Percentiles rank a stretch among this genome's conserved stretches.
These are phyloP conservation scores for Ptilorrhoa leucosticta DNA, from an alignment of 2,113 vertebrate genomes.

Conservation along the genomic window DNA sequence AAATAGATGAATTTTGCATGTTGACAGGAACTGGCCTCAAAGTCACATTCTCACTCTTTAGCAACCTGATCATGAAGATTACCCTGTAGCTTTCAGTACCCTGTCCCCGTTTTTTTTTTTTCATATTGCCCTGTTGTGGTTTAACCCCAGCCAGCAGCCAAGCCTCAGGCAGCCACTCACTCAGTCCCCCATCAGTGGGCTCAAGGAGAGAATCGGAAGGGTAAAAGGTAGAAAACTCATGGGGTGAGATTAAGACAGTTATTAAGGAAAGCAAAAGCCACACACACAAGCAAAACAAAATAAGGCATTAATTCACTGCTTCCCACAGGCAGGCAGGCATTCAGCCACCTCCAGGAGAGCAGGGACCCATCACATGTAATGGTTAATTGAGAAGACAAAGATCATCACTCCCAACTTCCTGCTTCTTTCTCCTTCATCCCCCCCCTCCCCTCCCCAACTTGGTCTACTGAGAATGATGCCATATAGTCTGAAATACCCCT, in stretches of 20 bases:
- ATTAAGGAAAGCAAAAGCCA: background rate
- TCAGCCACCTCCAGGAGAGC: background rate
- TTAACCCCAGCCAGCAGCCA: background rate
- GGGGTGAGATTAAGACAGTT: background rate
- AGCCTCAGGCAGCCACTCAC: background rate
- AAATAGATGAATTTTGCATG: background rate
- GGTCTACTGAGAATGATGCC: background rate
- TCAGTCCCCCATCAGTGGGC: background rate
- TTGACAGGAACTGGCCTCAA: background rate
- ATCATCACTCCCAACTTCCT: background rate
- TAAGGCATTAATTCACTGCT: background rate
- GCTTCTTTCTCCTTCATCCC: background rate
- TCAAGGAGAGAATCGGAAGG: accelerated
- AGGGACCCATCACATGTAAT: background rate
- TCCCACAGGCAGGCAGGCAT: background rate
- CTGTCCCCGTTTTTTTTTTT: background rate
- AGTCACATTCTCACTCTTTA: background rate
- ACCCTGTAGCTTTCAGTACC: background rate
- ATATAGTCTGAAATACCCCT: background rate
- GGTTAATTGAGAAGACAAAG: background rate
- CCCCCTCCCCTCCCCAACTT: background rate
- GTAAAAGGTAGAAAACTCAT: background rate
- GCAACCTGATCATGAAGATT: background rate
- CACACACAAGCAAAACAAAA: background rate
- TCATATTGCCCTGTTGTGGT: background rate